Evolutionary conservation across 2,113 vertebrate genomes (phyloP), one percentile per base, ranked within the genome.

Genomic region (Mirza zaza): DNA sequence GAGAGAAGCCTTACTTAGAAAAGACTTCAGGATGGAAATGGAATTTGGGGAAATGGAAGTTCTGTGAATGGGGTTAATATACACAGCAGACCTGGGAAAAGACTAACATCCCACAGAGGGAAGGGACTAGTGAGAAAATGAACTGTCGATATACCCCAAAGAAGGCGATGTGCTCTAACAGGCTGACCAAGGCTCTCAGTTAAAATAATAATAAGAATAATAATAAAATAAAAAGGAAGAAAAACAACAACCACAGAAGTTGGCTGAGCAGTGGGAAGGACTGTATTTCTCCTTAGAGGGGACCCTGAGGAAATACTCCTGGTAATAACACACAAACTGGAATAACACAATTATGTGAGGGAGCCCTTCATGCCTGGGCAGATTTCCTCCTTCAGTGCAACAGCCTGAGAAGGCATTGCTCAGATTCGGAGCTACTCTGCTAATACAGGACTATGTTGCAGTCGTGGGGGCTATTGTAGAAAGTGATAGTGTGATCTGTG

Each of bases 101-200:
- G 11, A 32, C 14, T 13, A 36, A 23, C 21, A 8, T 65, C 32
- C 25, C 3, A 12, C 20, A n/a, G 34, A 3, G 27, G 52, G 73
- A 36, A 9, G 5, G 29, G 29, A 29, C 20, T 27, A 6, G 20
- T 7, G 45, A 27, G 45, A 1, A 42, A 21, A 42, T 15, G 55
- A n/a, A 4, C 29, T 32, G 17, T 12, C 21, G 25, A 23, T 1
- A 63, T 14, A 1, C 12, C 42, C 8, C 7, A 21, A 29, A 63
- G 70, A 45, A 25, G 6, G 27, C 1, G 13, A 5, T 11, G 0
- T 20, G 50, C 6, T 20, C 50, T 50, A 13, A 2, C 0, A 5
- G 61, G 32, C 21, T 36, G 32, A 23, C n/a, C 5, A 1, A 45
- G 20, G 63, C 57, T 63, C 25, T 29, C 2, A 18, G n/a, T 76